phyloP scores from a whole-genome alignment of 2,797 vertebrate genomes.

The Pangasius sanitwongsei region DNA sequence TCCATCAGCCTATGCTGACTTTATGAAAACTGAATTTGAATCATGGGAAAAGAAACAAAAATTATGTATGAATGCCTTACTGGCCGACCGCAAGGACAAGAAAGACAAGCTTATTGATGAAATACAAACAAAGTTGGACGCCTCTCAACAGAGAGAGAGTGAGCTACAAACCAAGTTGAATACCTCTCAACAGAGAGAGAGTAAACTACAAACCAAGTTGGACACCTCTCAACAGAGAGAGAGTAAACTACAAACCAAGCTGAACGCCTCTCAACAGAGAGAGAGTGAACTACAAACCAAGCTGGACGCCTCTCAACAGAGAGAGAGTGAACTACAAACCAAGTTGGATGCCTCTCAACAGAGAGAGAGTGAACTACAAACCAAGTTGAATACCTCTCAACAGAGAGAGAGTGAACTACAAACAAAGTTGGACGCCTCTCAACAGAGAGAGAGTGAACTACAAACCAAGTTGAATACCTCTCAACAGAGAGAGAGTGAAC shows the following conservation, averaged over 20 bases:
- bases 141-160: background rate
- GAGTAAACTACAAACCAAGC: background rate
- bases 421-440: too few species aligned
- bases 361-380: background rate
- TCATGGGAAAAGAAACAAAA: background rate
- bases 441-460: too few species aligned
- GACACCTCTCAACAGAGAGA: background rate
- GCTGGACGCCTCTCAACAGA: too few species aligned
- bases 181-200: background rate
- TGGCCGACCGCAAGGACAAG: background rate
- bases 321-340: too few species aligned
- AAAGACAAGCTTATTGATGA: background rate
- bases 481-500: too few species aligned
- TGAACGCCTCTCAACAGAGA: too few species aligned
- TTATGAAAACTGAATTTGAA: background rate
- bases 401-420: too few species aligned
- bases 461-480: too few species aligned
- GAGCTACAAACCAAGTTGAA: background rate
- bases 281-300: too few species aligned
- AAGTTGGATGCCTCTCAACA: background rate
- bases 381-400: background rate
- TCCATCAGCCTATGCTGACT: background rate
- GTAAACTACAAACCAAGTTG: background rate
- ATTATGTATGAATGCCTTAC: background rate
- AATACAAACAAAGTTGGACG: too few species aligned